Evolutionary conservation across 2,113 vertebrate genomes (phyloP).

Genomic region (Pluvianellus socialis): DNA sequence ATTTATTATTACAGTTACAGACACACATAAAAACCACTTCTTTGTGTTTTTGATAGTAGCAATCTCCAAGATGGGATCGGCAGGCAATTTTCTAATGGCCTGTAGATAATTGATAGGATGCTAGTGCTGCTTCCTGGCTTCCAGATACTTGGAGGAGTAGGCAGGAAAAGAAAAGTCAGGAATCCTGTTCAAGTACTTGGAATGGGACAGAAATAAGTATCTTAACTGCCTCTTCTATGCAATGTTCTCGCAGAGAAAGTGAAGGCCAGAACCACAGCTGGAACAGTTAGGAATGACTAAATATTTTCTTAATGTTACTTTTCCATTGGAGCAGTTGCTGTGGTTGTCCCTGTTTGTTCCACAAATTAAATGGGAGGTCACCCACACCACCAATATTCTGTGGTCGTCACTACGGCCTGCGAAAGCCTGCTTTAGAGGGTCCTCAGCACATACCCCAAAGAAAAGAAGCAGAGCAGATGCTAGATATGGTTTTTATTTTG

Average conservation of each 20-base stretch:
- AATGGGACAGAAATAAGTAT: neutral
- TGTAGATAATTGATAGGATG: neutral
- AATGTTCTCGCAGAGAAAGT: neutral
- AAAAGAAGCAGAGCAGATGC: neutral
- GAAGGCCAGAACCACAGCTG: slow-evolving; percentile 20
- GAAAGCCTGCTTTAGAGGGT: neutral
- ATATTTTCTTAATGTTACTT: neutral
- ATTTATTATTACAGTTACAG: neutral
- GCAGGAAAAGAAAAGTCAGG: neutral
- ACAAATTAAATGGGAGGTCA: neutral
- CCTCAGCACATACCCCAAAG: neutral
- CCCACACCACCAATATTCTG: neutral
- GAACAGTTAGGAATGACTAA: neutral
- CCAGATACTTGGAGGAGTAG: neutral
- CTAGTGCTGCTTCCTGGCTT: neutral
- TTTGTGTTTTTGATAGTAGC: neutral
- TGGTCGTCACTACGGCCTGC: neutral
- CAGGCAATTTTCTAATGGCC: neutral
- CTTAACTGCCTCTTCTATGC: neutral
- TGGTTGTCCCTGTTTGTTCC: neutral
- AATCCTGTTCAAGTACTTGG: neutral
- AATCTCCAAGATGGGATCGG: neutral
- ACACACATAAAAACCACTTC: neutral
- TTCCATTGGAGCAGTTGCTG: neutral
- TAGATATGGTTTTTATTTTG: neutral